These are phyloP conservation scores for Psylliodes chrysocephalus DNA, from an alignment of 2,888 invertebrate species.

Conservation along the genomic window DNA sequence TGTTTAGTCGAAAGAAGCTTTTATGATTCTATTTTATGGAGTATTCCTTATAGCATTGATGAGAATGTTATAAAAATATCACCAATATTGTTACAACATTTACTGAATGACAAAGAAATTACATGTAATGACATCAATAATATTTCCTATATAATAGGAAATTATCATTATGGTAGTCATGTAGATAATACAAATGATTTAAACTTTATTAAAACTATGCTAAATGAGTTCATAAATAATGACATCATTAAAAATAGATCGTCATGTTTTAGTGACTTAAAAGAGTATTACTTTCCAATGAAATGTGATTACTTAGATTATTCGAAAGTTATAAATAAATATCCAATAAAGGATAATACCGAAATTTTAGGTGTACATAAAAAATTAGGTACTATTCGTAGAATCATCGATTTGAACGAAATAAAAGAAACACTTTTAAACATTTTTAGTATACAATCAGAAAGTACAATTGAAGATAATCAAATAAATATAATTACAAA, in stretches of 20 bases:
- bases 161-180: slow-evolving; percentile 74
- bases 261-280: slow-evolving; percentile 58
- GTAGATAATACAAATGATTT: slow-evolving; percentile 70
- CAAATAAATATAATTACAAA: slow-evolving; percentile 56
- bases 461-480: slow-evolving; percentile 24
- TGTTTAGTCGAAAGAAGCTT: slow-evolving; percentile 68
- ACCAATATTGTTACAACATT: slow-evolving; percentile 68
- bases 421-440: slow-evolving; percentile 25
- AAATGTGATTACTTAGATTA: slow-evolving; percentile 63
- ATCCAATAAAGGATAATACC: slow-evolving; percentile 64
- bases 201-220: slow-evolving; percentile 65
- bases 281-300: slow-evolving; percentile 60
- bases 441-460: background rate
- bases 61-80: slow-evolving; percentile 72
- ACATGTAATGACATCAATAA: slow-evolving; percentile 66
- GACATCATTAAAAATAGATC: slow-evolving; percentile 62
- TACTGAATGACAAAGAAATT: slow-evolving; percentile 64
- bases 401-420: slow-evolving; percentile 36
- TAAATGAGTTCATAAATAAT: slow-evolving; percentile 67
- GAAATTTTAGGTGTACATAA: slow-evolving; percentile 69
- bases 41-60: slow-evolving; percentile 70
- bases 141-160: slow-evolving; percentile 69
- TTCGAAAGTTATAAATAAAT: slow-evolving; percentile 65
- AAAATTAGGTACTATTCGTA: slow-evolving; percentile 52
- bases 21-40: slow-evolving; percentile 71